A percentile compares a stretch with the other conserved stretches of the same genome.
Evolutionary conservation across 1,140 invertebrate genomes (phyloP).

Genomic region (Drosophila suzukii): DNA sequence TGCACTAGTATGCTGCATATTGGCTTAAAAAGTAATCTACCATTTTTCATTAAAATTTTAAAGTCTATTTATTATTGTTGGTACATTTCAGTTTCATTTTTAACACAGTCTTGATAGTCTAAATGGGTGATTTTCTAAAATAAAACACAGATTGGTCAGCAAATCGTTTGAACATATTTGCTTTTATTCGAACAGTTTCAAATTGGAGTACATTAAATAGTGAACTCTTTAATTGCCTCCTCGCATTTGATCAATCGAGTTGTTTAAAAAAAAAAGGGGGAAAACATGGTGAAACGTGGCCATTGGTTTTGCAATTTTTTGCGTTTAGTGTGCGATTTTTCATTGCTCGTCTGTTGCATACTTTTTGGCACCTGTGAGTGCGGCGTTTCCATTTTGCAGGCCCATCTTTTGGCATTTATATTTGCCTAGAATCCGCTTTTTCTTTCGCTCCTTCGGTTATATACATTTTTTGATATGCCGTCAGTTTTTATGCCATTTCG

Average conservation of each 20-base stretch:
- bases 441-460: slow-evolving; percentile 25
- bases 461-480: slow-evolving; percentile 78
- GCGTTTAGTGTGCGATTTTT: slow-evolving; percentile 75
- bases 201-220: slow-evolving; percentile 13
- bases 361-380: slow-evolving; percentile 72
- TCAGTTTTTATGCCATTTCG: slow-evolving; percentile 76
- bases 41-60: background rate
- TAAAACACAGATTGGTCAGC: background rate
- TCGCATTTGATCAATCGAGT: slow-evolving; percentile 19
- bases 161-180: background rate
- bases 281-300: slow-evolving; percentile 30
- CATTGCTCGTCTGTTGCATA: slow-evolving; percentile 66
- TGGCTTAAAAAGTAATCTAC: background rate
- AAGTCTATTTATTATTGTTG: background rate
- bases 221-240: slow-evolving; percentile 3
- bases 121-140: background rate
- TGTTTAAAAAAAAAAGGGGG: background rate
- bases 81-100: background rate
- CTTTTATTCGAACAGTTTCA: background rate
- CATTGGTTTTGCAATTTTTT: slow-evolving; percentile 63
- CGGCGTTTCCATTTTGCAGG: slow-evolving; percentile 19
- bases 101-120: background rate
- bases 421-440: slow-evolving; percentile 41
- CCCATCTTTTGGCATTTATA: slow-evolving; percentile 47
- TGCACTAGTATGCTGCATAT: background rate